phyloP scores from a whole-genome alignment of 2,797 vertebrate genomes.

The Sylvilagus floridanus region DNA sequence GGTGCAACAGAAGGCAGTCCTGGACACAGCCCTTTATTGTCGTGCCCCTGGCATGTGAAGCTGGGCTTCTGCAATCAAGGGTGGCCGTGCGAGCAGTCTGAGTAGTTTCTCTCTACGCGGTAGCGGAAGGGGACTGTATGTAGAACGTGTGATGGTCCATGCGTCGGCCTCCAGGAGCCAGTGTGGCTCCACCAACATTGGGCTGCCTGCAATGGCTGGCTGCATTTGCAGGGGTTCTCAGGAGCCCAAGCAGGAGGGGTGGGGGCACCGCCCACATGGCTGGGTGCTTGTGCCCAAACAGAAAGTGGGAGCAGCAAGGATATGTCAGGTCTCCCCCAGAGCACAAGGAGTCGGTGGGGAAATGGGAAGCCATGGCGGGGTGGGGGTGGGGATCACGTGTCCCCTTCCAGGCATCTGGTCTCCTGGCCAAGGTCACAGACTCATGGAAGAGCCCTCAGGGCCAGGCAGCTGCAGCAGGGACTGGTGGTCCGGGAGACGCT shows the following conservation, averaged over 20 bases:
- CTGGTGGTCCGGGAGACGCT: rapidly evolving
- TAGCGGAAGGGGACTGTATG: neutral
- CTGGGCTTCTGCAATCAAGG: neutral
- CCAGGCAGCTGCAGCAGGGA: neutral
- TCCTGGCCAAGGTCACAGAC: neutral
- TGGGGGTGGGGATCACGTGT: neutral
- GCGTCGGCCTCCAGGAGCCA: neutral
- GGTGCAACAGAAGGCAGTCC: neutral
- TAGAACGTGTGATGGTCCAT: neutral
- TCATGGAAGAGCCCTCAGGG: neutral
- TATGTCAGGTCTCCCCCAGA: neutral
- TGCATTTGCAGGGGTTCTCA: neutral
- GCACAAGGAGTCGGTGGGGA: neutral
- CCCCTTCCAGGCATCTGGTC: neutral
- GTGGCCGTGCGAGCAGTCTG: too few species aligned
- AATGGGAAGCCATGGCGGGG: neutral
- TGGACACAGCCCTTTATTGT: slow-evolving; percentile 51
- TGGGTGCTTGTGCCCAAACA: neutral
- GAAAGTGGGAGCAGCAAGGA: rapidly evolving
- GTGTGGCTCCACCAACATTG: neutral
- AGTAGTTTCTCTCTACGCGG: neutral
- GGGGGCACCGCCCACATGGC: neutral
- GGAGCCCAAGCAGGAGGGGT: neutral
- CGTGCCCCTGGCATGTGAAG: neutral
- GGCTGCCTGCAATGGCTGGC: neutral